These are phyloP conservation scores for Agriotes lineatus DNA, from an alignment of 2,888 invertebrate species.

Conservation along the genomic window DNA sequence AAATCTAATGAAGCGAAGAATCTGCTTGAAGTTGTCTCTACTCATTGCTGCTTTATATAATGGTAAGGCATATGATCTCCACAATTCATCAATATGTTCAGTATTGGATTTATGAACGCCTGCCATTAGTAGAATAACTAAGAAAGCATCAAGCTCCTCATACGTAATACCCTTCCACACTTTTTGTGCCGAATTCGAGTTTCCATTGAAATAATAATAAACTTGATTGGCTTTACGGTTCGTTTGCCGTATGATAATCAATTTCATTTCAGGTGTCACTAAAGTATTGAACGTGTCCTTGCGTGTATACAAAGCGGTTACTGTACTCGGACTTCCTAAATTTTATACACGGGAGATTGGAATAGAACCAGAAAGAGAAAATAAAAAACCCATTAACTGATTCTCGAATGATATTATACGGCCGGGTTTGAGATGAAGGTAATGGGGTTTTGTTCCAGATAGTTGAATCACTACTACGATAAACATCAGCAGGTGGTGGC, in stretches of 20 bases:
- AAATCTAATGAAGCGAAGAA: slow-evolving; percentile 29
- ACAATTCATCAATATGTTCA: slow-evolving; percentile 16
- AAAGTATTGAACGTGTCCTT: slow-evolving; percentile 20
- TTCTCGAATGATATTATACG: slow-evolving; percentile 33
- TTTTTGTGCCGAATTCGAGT: slow-evolving; percentile 7
- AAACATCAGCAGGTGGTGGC: slow-evolving; percentile 18
- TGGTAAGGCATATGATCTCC: slow-evolving; percentile 17
- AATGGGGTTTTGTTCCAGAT: slow-evolving; percentile 23
- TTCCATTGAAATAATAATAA: slow-evolving; percentile 17
- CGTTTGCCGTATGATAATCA: slow-evolving; percentile 9
- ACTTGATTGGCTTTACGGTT: slow-evolving; percentile 14
- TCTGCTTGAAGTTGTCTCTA: slow-evolving; percentile 24
- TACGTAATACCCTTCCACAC: not conserved
- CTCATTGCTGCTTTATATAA: slow-evolving; percentile 23
- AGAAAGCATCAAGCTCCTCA: slow-evolving; percentile 14
- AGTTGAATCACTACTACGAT: slow-evolving; percentile 22
- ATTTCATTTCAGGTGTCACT: slow-evolving; percentile 10
- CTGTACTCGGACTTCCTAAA: slow-evolving; percentile 26
- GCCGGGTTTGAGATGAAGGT: slow-evolving; percentile 27
- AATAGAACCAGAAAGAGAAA: slow-evolving; percentile 13
- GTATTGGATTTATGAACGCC: slow-evolving; percentile 20
- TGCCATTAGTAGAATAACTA: slow-evolving; percentile 7
- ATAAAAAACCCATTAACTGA: slow-evolving; percentile 8
- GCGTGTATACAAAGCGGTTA: slow-evolving; percentile 23
- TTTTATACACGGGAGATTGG: slow-evolving; percentile 18